Evolutionary conservation across 2,113 vertebrate species (phyloP).

Genomic region (Eclectus roratus): DNA sequence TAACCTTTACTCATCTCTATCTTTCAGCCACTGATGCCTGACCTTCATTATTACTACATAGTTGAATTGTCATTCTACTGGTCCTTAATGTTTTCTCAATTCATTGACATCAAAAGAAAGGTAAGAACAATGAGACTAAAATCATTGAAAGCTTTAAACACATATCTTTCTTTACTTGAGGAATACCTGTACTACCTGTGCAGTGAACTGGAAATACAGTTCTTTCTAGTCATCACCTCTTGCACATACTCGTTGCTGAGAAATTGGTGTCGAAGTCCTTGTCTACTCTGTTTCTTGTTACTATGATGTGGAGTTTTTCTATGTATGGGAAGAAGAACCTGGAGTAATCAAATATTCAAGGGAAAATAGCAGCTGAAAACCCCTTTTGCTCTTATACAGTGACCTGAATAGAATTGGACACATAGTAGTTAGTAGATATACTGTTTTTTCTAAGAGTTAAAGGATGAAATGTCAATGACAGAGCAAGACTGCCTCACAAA

Average conservation of each 20-base stretch:
- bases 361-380: not conserved
- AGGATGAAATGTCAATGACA: not conserved
- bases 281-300: not conserved
- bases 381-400: not conserved
- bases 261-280: not conserved
- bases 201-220: not conserved
- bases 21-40: slow-evolving; percentile 89
- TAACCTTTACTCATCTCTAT: slow-evolving; percentile 56
- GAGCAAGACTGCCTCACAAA: not conserved
- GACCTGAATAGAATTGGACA: not conserved
- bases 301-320: not conserved
- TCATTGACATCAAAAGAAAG: slow-evolving; percentile 98
- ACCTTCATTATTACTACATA: slow-evolving; percentile 96
- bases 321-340: not conserved
- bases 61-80: slow-evolving; percentile 96
- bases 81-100: slow-evolving; percentile 96
- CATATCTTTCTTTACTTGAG: not conserved
- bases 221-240: not conserved
- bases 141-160: not conserved
- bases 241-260: not conserved
- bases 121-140: slow-evolving; percentile 74
- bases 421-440: not conserved
- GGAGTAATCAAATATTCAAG: not conserved
- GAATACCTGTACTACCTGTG: not conserved
- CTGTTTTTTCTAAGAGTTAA: not conserved